These are phyloP conservation scores for Eulacestoma nigropectus DNA, from an alignment of 2,113 vertebrate genomes.

Conservation along the genomic window DNA sequence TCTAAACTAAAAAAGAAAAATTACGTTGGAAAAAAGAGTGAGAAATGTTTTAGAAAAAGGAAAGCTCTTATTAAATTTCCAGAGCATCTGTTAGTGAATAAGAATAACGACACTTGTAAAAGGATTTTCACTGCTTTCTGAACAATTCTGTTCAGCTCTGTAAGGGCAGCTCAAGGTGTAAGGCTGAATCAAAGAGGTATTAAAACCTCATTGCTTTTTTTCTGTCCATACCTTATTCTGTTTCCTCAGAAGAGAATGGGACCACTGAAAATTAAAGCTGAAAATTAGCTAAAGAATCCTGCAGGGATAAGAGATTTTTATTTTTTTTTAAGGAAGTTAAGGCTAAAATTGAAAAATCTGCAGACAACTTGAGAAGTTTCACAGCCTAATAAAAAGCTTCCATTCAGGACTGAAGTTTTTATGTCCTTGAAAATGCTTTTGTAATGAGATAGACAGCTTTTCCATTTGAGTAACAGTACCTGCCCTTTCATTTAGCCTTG, in stretches of 20 bases:
- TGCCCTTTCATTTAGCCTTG: constrained; percentile 25
- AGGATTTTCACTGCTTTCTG: not conserved
- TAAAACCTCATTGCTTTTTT: not conserved
- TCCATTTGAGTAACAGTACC: not conserved
- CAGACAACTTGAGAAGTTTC: not conserved
- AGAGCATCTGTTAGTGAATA: not conserved
- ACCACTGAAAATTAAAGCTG: not conserved
- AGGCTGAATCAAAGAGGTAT: not conserved
- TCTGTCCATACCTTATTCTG: not conserved
- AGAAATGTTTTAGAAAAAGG: not conserved
- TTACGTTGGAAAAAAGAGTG: not conserved
- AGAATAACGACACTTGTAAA: not conserved
- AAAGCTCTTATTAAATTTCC: not conserved
- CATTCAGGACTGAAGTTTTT: not conserved
- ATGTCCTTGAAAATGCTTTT: constrained; percentile 44
- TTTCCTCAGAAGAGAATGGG: not conserved
- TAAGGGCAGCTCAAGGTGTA: not conserved
- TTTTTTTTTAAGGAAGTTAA: not conserved
- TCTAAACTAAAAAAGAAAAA: not conserved
- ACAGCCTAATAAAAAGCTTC: constrained; percentile 20
- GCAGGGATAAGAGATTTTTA: not conserved
- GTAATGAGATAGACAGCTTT: constrained; percentile 36
- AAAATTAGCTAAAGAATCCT: not conserved
- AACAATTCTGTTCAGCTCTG: not conserved
- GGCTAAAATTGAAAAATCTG: constrained; percentile 7